Evolutionary conservation across 2,113 vertebrate species (phyloP), one percentile per base, ranked within the genome.

Genomic region (Apteryx mantelli): DNA sequence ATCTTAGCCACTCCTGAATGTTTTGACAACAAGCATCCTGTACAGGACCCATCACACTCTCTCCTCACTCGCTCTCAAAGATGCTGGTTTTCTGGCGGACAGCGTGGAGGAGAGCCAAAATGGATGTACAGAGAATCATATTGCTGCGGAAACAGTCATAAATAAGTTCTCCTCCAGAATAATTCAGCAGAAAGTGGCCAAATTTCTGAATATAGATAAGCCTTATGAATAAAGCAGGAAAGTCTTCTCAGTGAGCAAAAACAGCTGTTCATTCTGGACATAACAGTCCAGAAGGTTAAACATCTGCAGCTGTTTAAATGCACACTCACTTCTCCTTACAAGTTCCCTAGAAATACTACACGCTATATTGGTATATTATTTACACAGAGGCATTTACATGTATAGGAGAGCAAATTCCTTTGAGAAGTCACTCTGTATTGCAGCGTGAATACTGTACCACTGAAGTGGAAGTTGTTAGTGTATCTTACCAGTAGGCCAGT

Each of bases 401-500:
- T 63, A 46, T 63, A 80, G 74, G 61, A 91, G 79, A 92, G 40
- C 28, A 65, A 91, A 93, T 91, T 66, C 79, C 78, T 93, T 69
- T 73, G 74, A 91, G 84, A 91, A 95, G 94, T 74, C 66, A 69
- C 82, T 95, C 78, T 80, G 50, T 46, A 77, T 53, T 70, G 58
- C 91, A 93, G 91, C 74, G 85, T 44, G 89, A 97, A 89, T 22
- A 86, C 66, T 0, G 0, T 66, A 85, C 44, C 89, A 66, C 64
- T 77, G 61, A 73, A 92, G 46, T 83, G 81, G 84, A 95, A 97
- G 89, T 73, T 96, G 82, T 93, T 75, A 84, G 82, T 6, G 24
- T 88, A 83, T 82, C 89, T 88, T 92, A 97, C 80, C 71, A 89
- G 89, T 71, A 89, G 82, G 89, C 90, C 94, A 95, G 89, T 66